Evolutionary conservation across 2,797 vertebrate species (phyloP), one percentile per base, ranked within the genome.

Genomic region (Lerista edwardsae): DNA sequence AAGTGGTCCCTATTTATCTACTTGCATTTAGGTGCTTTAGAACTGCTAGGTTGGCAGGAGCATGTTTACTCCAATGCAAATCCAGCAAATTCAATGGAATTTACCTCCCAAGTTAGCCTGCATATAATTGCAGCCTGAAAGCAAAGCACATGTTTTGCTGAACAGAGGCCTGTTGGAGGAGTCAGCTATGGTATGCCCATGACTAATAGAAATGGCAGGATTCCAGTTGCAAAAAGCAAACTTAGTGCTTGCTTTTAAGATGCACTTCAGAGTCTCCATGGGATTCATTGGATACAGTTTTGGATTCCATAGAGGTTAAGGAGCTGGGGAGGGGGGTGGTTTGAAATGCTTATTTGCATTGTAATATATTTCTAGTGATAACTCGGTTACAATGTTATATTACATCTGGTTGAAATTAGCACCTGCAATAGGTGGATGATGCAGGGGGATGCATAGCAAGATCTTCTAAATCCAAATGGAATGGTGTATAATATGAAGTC

Each of bases 221-320:
- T 39, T 86, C 84, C 82, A 0, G 19, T 0, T 62, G 51, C 75
- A 78, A 27, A 81, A 73, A 82, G 19, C 39, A 59, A 69, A 64
- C 79, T 68, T 51, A 78, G 51, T 51, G 80, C 86, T 59, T 29
- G 62, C 71, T 88, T 87, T 80, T 34, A n/a, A 31, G 72, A 44
- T 10, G 64, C 41, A 3, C 88, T 75, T 29, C 41, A 68, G 72
- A 36, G 27, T 69, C 51, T 36, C 62, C 41, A 2, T 1, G 57
- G 10, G 39, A 44, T 69, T 64, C 88, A 88, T 88, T 90, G 87
- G 91, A 88, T 85, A 72, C 84, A 15, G 34, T 44, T 86, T 34
- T 11, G 62, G 23, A 27, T 84, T 79, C 73, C 77, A 2, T 2
- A 34, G n/a, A 12, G 1, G 21, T 8, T 72, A 2, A 27, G 57